Evolutionary conservation across 1,140 invertebrate species (phyloP).

Genomic region (Drosophila insularis): DNA sequence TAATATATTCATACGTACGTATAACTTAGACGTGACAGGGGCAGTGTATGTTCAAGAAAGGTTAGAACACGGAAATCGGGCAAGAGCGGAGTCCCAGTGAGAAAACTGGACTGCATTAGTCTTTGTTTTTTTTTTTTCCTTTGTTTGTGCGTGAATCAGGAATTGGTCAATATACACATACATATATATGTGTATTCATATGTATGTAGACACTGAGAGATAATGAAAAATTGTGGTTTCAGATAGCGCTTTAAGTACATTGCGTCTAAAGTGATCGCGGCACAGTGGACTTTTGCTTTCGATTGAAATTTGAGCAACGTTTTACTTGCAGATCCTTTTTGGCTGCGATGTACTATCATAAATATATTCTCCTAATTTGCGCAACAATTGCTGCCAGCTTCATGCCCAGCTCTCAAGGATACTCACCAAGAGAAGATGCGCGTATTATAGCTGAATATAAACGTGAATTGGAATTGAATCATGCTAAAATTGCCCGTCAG

Average conservation of each 20-base stretch:
- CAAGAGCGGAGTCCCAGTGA: background rate
- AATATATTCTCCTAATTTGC: conserved; percentile 25
- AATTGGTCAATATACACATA: background rate
- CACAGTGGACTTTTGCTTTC: conserved; percentile 11
- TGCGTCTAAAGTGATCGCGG: background rate
- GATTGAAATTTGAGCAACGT: background rate
- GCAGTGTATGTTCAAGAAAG: background rate
- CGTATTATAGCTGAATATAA: conserved; percentile 53
- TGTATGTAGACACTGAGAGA: background rate
- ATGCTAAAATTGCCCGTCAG: conserved; percentile 82
- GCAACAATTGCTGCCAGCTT: conserved; percentile 25
- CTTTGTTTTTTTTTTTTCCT: conserved; percentile 10
- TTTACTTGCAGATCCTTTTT: background rate
- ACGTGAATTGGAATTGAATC: conserved; percentile 36
- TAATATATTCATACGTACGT: conserved; percentile 21
- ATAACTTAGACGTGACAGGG: conserved; percentile 18
- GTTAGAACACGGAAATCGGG: background rate
- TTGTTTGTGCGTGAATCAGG: conserved; percentile 13
- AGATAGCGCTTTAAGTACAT: background rate
- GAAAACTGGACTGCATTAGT: background rate
- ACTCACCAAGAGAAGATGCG: conserved; percentile 59
- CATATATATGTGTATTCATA: background rate
- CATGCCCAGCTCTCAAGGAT: conserved; percentile 24
- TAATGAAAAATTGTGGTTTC: background rate
- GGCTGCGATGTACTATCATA: conserved; percentile 23